A percentile compares a stretch with the other conserved stretches of the same genome.
These are phyloP conservation scores for Zaprionus davidi DNA, from an alignment of 1,140 invertebrate species.

Conservation along the genomic window DNA sequence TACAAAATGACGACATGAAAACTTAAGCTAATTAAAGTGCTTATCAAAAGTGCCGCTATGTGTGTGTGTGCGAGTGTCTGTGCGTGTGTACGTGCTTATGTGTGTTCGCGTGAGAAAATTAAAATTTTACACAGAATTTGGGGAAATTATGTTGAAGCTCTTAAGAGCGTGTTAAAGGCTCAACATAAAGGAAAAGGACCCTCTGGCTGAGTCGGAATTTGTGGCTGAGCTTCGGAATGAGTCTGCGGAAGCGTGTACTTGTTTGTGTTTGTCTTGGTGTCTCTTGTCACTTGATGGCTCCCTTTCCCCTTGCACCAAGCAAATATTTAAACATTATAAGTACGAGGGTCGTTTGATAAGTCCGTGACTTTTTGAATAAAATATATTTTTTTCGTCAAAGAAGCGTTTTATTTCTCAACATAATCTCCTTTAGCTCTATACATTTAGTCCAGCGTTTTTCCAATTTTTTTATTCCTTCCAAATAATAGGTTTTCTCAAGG, in stretches of 20 bases:
- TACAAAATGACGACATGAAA: conserved; percentile 55
- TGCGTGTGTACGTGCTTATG: neutral
- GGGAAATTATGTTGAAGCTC: conserved; percentile 40
- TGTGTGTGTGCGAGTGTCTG: neutral
- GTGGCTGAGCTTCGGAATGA: conserved; percentile 11
- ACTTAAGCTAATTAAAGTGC: conserved; percentile 72
- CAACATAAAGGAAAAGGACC: neutral
- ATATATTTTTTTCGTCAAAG: too few relatives aligned
- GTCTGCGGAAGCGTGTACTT: conserved; percentile 15
- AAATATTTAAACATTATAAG: conserved; percentile 66
- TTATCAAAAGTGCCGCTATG: conserved; percentile 43
- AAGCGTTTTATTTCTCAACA: too few relatives aligned
- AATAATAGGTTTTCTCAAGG: too few relatives aligned
- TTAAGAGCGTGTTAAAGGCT: conserved; percentile 54
- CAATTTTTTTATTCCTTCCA: too few relatives aligned
- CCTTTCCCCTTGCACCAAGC: conserved; percentile 34
- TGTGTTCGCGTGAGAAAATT: conserved; percentile 43
- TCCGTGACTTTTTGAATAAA: too few relatives aligned
- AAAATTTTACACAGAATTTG: conserved; percentile 49
- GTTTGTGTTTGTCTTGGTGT: conserved; percentile 29
- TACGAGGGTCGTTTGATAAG: too few relatives aligned
- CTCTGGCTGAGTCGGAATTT: neutral
- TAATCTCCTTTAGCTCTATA: too few relatives aligned
- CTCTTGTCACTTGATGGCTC: conserved; percentile 49
- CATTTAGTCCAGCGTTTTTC: too few relatives aligned